A percentile compares a stretch with the other conserved stretches of the same genome.
These are phyloP conservation scores for Chloropsis hardwickii DNA, from an alignment of 2,113 vertebrate species.

Conservation along the genomic window DNA sequence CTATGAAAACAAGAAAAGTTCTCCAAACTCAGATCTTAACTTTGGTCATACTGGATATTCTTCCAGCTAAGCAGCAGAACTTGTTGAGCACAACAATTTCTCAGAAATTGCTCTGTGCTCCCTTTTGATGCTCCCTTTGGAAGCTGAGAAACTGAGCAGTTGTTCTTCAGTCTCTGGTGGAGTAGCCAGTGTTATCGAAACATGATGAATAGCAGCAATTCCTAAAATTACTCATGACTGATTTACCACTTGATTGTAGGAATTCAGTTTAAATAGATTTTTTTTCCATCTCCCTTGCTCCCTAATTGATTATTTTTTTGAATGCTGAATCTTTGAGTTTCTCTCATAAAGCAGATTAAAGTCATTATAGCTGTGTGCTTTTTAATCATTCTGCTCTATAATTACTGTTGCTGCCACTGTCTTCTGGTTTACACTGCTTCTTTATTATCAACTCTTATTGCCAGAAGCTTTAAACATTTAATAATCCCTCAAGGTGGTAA, in stretches of 20 bases:
- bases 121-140: not conserved
- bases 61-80: not conserved
- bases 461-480: conserved; percentile 51
- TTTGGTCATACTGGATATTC: not conserved
- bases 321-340: conserved; percentile 52
- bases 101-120: not conserved
- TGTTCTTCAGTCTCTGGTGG: not conserved
- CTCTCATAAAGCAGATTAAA: conserved; percentile 61
- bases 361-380: conserved; percentile 60
- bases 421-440: conserved; percentile 16
- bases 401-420: conserved; percentile 41
- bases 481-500: conserved; percentile 49
- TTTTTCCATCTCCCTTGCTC: not conserved
- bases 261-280: conserved; percentile 55
- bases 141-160: not conserved
- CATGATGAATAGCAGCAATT: not conserved
- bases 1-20: not conserved
- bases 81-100: not conserved
- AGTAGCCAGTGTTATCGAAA: not conserved
- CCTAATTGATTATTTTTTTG: conserved; percentile 66
- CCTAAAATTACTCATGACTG: conserved; percentile 48
- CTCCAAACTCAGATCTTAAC: not conserved
- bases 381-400: conserved; percentile 68
- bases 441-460: conserved; percentile 59
- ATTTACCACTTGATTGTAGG: conserved; percentile 63